These are phyloP conservation scores for Drosophila lacteicornis DNA, from an alignment of 1,140 invertebrate species.

Conservation along the genomic window DNA sequence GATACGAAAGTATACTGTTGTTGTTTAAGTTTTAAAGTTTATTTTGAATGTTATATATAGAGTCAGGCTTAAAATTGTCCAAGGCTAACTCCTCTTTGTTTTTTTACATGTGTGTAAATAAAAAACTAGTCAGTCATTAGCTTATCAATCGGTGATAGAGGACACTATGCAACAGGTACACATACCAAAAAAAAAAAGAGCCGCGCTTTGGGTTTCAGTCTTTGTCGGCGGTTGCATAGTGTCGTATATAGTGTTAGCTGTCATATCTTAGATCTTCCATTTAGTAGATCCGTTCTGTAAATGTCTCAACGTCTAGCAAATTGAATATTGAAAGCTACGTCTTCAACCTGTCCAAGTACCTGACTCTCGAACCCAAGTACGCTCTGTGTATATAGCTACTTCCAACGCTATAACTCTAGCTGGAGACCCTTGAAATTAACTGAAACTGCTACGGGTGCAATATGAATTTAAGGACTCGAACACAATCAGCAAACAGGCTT, in stretches of 20 bases:
- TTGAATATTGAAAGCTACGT: conserved; percentile 63
- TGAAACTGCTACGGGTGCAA: conserved; percentile 45
- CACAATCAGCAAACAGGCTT: conserved; percentile 51
- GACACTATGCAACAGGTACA: conserved; percentile 38
- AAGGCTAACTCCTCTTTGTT: not conserved
- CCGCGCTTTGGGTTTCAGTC: not conserved
- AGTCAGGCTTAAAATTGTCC: not conserved
- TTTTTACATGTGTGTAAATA: conserved; percentile 17
- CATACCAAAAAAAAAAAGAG: not conserved
- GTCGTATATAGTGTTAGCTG: conserved; percentile 47
- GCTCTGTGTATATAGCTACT: conserved; percentile 30
- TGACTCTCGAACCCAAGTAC: conserved; percentile 49
- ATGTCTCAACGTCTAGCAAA: conserved; percentile 49
- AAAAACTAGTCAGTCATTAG: conserved; percentile 41
- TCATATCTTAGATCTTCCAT: conserved; percentile 81
- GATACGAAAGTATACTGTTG: too few species aligned
- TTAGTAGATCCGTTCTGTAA: conserved; percentile 43
- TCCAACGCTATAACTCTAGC: conserved; percentile 1
- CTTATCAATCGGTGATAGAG: conserved; percentile 59
- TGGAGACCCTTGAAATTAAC: conserved; percentile 13
- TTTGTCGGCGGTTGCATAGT: conserved; percentile 22
- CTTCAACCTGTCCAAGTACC: conserved; percentile 79
- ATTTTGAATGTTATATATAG: too few species aligned
- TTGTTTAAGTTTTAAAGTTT: too few species aligned
- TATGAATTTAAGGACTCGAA: conserved; percentile 48